Conservation (phyloP, 2,113 vertebrate genomes). For the Hydropotes inermis region DNA sequence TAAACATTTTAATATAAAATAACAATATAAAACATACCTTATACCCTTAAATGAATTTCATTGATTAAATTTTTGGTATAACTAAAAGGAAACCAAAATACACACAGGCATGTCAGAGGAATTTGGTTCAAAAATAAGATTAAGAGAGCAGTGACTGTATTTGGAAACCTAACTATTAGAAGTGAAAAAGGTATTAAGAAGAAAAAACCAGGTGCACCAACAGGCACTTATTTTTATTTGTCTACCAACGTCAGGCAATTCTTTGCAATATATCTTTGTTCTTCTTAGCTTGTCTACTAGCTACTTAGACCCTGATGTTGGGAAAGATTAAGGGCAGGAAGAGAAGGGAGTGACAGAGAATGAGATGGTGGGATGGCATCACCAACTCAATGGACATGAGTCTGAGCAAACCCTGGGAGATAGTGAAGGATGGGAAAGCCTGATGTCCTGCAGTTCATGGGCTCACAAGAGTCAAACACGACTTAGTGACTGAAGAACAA, state of each 20-base stretch:
- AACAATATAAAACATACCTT: neutral
- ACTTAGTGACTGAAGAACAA: neutral
- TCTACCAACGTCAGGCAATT: neutral
- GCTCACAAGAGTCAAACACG: neutral
- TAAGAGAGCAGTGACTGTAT: neutral
- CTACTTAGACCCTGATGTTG: neutral
- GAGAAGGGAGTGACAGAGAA: neutral
- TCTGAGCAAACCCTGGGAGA: neutral
- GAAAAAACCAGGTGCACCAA: neutral
- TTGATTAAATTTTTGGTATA: neutral
- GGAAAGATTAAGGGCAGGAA: neutral
- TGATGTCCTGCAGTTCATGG: neutral
- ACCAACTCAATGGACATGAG: neutral
- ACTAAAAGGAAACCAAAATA: conserved; percentile 19
- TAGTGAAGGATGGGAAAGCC: neutral
- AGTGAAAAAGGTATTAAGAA: neutral
- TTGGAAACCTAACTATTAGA: neutral
- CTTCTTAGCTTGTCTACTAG: neutral
- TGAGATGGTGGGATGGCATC: neutral
- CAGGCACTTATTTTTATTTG: neutral
- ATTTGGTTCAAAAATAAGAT: neutral
- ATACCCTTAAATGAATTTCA: neutral
- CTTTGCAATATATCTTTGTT: neutral
- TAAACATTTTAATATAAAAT: neutral
- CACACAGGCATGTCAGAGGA: neutral